phyloP scores from a whole-genome alignment of 2,113 vertebrate species.

The Oryzias curvinotus region DNA sequence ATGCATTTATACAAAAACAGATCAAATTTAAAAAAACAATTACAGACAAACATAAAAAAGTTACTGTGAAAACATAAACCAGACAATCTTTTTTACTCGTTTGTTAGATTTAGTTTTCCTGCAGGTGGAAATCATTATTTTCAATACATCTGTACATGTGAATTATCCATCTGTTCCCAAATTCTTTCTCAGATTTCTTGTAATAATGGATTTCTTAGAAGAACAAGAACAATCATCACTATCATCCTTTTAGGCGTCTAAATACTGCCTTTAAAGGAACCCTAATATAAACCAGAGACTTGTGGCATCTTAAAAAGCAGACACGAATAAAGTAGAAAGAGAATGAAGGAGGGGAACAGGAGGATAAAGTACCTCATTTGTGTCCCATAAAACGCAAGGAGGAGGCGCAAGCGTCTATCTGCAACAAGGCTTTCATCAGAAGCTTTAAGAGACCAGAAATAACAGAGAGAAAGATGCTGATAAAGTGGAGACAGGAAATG shows the following conservation, averaged over 20 bases:
- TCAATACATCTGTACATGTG: slow-evolving; percentile 24
- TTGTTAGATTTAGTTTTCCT: slow-evolving; percentile 2
- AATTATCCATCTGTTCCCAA: slow-evolving; percentile 8
- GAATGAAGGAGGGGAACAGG: slow-evolving; percentile 12
- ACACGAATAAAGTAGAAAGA: slow-evolving; percentile 47
- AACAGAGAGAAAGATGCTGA: slow-evolving; percentile 73
- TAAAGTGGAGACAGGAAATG: slow-evolving; percentile 78
- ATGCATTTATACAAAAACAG: slow-evolving; percentile 14
- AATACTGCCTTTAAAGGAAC: slow-evolving; percentile 56
- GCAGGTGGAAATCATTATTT: slow-evolving; percentile 30
- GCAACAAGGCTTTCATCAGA: slow-evolving; percentile 71
- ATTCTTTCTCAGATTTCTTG: slow-evolving; percentile 23
- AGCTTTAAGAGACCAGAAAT: slow-evolving; percentile 64
- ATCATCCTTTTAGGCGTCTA: slow-evolving; percentile 68
- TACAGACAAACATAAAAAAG: slow-evolving; percentile 14
- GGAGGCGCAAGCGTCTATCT: slow-evolving; percentile 78
- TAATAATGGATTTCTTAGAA: slow-evolving; percentile 55
- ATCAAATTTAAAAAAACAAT: slow-evolving; percentile 15
- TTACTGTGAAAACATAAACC: slow-evolving; percentile 5
- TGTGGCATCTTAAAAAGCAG: slow-evolving; percentile 69
- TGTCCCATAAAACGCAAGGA: slow-evolving; percentile 74
- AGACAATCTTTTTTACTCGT: slow-evolving; percentile 4
- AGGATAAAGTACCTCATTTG: slow-evolving; percentile 69
- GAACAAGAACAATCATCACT: slow-evolving; percentile 47
- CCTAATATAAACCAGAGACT: slow-evolving; percentile 79